These are phyloP conservation scores for Nyctibius bracteatus DNA, from an alignment of 2,113 vertebrate genomes.

Conservation along the genomic window DNA sequence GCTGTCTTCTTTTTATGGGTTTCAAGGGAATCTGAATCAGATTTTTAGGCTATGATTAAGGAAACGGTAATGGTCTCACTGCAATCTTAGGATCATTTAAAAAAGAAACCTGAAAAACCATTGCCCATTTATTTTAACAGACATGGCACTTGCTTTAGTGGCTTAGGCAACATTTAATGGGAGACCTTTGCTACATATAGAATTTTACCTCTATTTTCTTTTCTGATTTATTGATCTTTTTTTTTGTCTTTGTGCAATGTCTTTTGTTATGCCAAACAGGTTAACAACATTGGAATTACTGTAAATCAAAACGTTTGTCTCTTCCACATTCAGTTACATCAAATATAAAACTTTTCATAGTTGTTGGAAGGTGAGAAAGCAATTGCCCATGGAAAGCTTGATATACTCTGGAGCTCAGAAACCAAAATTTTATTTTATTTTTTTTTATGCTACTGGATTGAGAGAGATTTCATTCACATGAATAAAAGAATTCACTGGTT, in stretches of 20 bases:
- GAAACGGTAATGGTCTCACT: not conserved
- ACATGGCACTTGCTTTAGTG: not conserved
- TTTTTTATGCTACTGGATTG: not conserved
- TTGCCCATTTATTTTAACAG: not conserved
- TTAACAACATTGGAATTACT: not conserved
- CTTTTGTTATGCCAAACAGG: not conserved
- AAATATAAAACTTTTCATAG: not conserved
- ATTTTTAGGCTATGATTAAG: not conserved
- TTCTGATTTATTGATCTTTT: not conserved
- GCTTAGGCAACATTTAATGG: not conserved
- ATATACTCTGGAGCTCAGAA: not conserved
- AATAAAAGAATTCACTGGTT: not conserved
- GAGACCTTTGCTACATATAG: not conserved
- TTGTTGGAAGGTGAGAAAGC: not conserved
- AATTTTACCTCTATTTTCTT: not conserved
- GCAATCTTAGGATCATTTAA: not conserved
- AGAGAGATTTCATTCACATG: rapidly evolving
- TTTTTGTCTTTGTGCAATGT: not conserved
- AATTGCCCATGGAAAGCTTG: not conserved
- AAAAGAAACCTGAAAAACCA: not conserved
- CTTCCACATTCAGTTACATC: not conserved
- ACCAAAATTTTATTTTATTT: not conserved
- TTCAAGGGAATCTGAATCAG: not conserved
- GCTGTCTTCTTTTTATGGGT: not conserved
- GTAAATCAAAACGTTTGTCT: not conserved